Evolutionary conservation across 2,888 invertebrate species (phyloP).

Genomic region (Eupithecia subumbrata): DNA sequence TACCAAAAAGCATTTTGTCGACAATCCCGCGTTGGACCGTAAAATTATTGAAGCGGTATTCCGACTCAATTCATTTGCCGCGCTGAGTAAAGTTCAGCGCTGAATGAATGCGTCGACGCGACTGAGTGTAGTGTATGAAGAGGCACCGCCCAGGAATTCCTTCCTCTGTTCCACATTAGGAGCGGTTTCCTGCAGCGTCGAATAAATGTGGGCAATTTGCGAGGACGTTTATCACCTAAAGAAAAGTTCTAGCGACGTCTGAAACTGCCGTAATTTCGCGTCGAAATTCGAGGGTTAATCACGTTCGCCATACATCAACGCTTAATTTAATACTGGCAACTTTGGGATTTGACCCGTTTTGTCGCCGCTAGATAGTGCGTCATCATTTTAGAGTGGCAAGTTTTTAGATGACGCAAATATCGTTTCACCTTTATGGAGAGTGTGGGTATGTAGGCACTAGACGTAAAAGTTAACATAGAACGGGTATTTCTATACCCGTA

Average conservation of each 20-base stretch:
- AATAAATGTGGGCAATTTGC: conserved; percentile 80
- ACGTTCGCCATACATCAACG: conserved; percentile 70
- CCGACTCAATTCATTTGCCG: conserved; percentile 64
- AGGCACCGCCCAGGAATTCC: conserved; percentile 56
- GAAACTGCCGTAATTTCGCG: conserved; percentile 74
- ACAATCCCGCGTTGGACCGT: conserved; percentile 64
- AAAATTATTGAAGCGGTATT: conserved; percentile 63
- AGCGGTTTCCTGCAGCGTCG: conserved; percentile 68
- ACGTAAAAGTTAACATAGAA: neutral
- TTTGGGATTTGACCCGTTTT: conserved; percentile 53
- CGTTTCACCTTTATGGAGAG: neutral
- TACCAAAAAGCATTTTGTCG: conserved; percentile 53
- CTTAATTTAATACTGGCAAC: conserved; percentile 71
- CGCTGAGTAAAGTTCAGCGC: conserved; percentile 62
- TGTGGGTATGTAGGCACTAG: neutral
- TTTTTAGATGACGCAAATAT: conserved; percentile 23
- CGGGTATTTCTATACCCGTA: no score
- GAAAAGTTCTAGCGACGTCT: conserved; percentile 79
- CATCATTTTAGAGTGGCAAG: conserved; percentile 36
- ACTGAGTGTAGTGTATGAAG: conserved; percentile 38
- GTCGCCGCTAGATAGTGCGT: conserved; percentile 46
- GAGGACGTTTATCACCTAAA: conserved; percentile 81
- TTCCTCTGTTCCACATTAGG: conserved; percentile 64
- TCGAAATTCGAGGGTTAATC: conserved; percentile 76
- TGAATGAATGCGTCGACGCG: conserved; percentile 57